Evolutionary conservation across 2,113 vertebrate genomes (phyloP), one percentile per base, ranked within the genome.

Genomic region (Entomyzon cyanotis): DNA sequence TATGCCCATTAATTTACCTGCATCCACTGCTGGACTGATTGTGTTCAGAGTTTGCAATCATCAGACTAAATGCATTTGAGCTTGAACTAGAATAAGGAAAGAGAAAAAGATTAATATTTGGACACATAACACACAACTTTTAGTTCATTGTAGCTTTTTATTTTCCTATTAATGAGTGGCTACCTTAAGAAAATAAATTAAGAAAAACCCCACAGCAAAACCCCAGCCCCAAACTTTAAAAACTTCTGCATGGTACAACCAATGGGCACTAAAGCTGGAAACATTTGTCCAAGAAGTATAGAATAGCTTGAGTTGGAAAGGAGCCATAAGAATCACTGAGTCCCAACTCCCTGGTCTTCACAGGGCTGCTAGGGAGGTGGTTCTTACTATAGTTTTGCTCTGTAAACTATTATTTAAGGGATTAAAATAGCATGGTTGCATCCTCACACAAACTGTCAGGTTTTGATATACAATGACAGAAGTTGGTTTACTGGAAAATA

Each of bases 11-110:
- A 68, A 73, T 98, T 97, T 93, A 99, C 99, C 99, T 99, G 98
- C 98, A 99, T 90, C 99, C 98, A 13, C 98, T 99, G 68, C 98
- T 98, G 47, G 99, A 99, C 2, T 98, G 98, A 96, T 98, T 98
- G 97, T 98, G 98, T 79, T 98, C 98, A 7, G 98, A 98, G 94
- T 98, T 98, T 5, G 94, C 94, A 96, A 98, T 99, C 89, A 98
- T 98, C 94, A 99, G 96, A 88, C 98, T 98, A 95, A 99, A 99
- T 12, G 98, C 98, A 52, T 98, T 98, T 35, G 99, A 98, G 94
- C 98, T 99, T 96, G 96, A 98, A 65, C 98, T 97, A 80, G 90
- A 97, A 79, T 23, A 92, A 87, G 8, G 13, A 69, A 76, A 93
- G 21, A 65, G 2, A 60, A 74, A 71, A 35, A 76, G 4, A 59